Base-by-base conservation (phyloP, 2,888 invertebrate genomes). In the Steromphala cineraria region DNA sequence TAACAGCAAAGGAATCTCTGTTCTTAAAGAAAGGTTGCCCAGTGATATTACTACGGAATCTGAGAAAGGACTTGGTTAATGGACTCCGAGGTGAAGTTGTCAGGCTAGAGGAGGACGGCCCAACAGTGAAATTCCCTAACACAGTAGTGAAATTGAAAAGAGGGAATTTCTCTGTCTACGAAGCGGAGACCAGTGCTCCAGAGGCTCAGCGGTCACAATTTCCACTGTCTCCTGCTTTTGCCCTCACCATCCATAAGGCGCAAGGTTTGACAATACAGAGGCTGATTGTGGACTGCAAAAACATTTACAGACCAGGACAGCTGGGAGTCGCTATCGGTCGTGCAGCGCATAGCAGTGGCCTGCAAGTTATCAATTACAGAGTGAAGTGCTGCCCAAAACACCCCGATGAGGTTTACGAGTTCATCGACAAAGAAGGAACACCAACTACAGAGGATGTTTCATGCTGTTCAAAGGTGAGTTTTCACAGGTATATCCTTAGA, bases 251-350 rank as follows among this genome's bases (percentile, higher is more conserved):
- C 7, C 56, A 56, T 15, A 56, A 56, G n/a, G 56, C 56, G 8
- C 56, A 56, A 19, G 56, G 56, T 24, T 56, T 56, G 56, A 56
- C 56, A 17, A 24, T 56, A 28, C 56, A 3, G 4, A 19, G 24
- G 8, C 15, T 56, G 4, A 13, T 56, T 56, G 56, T 82, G 31
- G 79, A 82, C 77, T 82, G 82, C 71, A 55, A 76, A 24, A 53
- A 81, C 8, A 81, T 83, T 17, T 81, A 77, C 46, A 53, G 71
- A 28, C 46, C 81, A 24, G 81, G 83, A 15, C 83, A 83, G 46
- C 67, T 80, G 0, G 83, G 62, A n/a, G 83, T 83, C 15, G 83
- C 81, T 36, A 31, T 83, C 13, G 80, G 81, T 0, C 71, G 83
- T 19, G 83, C 77, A n/a, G 71, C 17, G 15, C 56, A 21, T 15